These are phyloP conservation scores for Sepiola atlantica DNA, from an alignment of 2,888 invertebrate genomes.

Conservation along the genomic window DNA sequence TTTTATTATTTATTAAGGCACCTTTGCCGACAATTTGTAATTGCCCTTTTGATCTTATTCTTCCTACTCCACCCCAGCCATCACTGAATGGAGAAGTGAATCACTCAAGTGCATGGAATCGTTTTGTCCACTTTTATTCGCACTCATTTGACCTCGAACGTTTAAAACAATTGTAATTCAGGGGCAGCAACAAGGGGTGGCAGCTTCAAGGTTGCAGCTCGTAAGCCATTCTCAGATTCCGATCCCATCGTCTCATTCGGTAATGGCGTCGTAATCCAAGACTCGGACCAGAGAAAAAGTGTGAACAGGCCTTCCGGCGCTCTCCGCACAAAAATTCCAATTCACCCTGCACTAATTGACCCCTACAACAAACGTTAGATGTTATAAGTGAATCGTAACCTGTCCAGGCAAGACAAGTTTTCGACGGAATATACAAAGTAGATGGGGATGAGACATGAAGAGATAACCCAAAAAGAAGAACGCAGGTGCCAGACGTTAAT, in stretches of 20 bases:
- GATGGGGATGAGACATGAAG: background rate
- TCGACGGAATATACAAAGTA: background rate
- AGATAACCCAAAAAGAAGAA: background rate
- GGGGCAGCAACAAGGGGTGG: background rate
- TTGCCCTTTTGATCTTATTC: no score
- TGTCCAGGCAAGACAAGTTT: background rate
- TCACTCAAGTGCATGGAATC: background rate
- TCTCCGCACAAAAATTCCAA: background rate
- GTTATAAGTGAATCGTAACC: background rate
- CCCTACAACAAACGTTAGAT: background rate
- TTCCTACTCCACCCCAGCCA: no score
- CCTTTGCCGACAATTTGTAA: no score
- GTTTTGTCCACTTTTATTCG: background rate
- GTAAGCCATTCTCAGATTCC: background rate
- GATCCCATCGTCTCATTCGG: background rate
- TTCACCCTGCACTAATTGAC: background rate
- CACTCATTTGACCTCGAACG: background rate
- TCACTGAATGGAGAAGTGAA: background rate
- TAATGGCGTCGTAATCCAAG: background rate
- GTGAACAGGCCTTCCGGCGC: background rate
- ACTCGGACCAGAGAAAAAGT: background rate
- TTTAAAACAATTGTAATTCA: background rate
- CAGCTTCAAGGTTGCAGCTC: background rate
- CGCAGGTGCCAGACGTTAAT: slow-evolving; percentile 32
- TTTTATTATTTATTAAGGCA: no score